Percentiles rank a stretch among this genome's conserved stretches.
These are phyloP conservation scores for Aricia artaxerxes DNA, from an alignment of 2,888 invertebrate genomes.

Conservation along the genomic window DNA sequence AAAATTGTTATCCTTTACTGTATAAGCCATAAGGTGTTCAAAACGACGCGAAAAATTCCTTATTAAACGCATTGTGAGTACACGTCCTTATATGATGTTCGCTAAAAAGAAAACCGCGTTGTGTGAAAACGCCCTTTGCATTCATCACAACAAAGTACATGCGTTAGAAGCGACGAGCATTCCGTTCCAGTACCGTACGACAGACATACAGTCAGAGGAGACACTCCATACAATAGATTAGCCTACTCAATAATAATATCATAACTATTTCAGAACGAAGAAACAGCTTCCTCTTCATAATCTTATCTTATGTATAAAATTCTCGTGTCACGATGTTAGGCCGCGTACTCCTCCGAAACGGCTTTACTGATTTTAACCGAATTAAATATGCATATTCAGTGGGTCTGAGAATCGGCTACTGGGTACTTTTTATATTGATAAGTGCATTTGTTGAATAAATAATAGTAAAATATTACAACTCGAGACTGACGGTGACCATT, in stretches of 20 bases:
- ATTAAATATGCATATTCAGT: too few species aligned
- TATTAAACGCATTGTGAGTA: background rate
- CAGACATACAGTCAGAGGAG: background rate
- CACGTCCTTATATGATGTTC: background rate
- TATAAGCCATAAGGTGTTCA: background rate
- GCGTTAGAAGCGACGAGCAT: slow-evolving; percentile 26
- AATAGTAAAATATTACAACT: too few species aligned
- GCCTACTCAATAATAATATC: background rate
- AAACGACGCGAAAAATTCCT: background rate
- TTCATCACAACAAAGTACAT: slow-evolving; percentile 29
- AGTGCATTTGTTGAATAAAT: too few species aligned
- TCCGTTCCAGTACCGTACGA: slow-evolving; percentile 33
- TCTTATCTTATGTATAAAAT: too few species aligned
- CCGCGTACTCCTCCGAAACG: too few species aligned
- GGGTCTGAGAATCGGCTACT: too few species aligned
- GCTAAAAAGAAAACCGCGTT: background rate
- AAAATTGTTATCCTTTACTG: background rate
- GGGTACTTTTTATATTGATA: too few species aligned
- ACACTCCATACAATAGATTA: background rate
- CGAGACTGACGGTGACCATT: too few species aligned
- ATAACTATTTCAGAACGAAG: too few species aligned
- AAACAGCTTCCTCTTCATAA: too few species aligned
- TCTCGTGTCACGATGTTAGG: too few species aligned
- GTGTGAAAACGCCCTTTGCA: slow-evolving; percentile 30
- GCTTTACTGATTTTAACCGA: too few species aligned